Percentiles rank a stretch among this genome's conserved stretches.
phyloP scores from a whole-genome alignment of 2,113 vertebrate genomes.

The Gallinago jamesoni region DNA sequence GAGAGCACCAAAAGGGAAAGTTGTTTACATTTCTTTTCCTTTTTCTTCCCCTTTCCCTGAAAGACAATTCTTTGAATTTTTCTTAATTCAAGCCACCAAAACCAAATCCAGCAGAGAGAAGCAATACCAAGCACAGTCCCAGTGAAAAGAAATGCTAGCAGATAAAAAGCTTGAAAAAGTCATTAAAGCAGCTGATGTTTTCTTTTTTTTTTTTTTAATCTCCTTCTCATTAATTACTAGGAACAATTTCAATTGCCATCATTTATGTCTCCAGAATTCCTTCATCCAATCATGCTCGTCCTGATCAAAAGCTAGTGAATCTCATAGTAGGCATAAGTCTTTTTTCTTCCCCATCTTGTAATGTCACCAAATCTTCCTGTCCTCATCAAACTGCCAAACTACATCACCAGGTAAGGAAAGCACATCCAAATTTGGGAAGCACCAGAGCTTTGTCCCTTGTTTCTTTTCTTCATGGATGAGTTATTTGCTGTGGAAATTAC shows the following conservation, averaged over 20 bases:
- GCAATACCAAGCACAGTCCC: fast-evolving
- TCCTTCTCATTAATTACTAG: neutral
- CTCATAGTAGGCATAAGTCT: neutral
- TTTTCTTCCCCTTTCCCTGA: neutral
- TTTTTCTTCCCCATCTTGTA: neutral
- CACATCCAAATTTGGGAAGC: neutral
- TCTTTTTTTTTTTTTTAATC: neutral
- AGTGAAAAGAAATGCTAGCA: neutral
- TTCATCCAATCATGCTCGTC: neutral
- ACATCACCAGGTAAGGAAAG: neutral
- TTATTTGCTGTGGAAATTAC: neutral
- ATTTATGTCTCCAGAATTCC: neutral
- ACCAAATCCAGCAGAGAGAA: neutral
- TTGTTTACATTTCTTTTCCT: neutral
- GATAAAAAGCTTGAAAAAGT: neutral
- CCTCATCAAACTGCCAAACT: neutral
- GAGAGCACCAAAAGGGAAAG: neutral
- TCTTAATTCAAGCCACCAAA: neutral
- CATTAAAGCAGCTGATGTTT: neutral
- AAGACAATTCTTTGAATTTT: neutral
- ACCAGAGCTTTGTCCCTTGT: neutral
- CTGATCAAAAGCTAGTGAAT: neutral
- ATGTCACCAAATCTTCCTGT: neutral
- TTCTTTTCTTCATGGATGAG: neutral
- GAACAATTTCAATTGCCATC: neutral